These are phyloP conservation scores for Artemia sp. DNA, from an alignment of 2,888 invertebrate genomes.

Conservation along the genomic window DNA sequence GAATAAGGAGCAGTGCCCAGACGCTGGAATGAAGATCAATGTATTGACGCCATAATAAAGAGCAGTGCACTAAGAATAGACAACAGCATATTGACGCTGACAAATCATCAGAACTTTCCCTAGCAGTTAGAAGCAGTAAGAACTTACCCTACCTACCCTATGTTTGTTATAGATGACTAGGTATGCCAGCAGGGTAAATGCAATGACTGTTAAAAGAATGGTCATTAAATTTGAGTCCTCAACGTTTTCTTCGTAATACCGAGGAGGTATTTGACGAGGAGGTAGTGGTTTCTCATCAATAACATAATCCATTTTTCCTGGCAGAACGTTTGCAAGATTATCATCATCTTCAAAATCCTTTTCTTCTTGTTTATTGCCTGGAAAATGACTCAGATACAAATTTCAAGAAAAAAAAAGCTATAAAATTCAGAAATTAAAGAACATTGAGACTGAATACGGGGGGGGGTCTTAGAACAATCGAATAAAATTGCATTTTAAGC, in stretches of 20 bases:
- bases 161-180: conserved; percentile 1
- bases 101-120: too few species aligned
- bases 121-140: neutral
- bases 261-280: neutral
- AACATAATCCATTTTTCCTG: neutral
- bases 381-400: too few species aligned
- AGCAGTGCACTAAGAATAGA: too few species aligned
- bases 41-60: too few species aligned
- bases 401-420: too few species aligned
- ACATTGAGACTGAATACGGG: too few species aligned
- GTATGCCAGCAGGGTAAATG: conserved; percentile 12
- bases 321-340: neutral
- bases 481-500: too few species aligned
- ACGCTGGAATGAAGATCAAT: too few species aligned
- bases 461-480: too few species aligned
- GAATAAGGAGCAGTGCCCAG: too few species aligned
- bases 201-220: neutral
- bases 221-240: neutral
- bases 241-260: conserved; percentile 6
- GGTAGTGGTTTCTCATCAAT: neutral
- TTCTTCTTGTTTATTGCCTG: neutral
- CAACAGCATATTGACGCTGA: too few species aligned
- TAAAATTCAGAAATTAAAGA: too few species aligned
- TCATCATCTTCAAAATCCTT: neutral
- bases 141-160: conserved; percentile 14